Base-by-base conservation (phyloP, 2,797 vertebrate species). In the Premnoplex brunnescens region DNA sequence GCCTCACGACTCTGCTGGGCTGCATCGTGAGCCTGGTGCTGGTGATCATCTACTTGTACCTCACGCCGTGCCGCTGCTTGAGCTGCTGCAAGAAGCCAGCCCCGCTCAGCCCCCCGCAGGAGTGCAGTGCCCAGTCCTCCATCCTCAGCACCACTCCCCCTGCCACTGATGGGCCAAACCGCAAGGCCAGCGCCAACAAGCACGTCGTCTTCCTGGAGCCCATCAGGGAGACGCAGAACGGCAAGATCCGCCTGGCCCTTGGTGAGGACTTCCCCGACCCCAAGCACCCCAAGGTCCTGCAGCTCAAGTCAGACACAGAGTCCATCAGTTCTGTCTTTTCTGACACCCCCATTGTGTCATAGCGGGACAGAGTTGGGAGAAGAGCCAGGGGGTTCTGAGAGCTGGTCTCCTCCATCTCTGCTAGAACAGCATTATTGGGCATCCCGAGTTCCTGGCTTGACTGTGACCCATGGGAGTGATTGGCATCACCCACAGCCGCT, bases 171-270 rank as follows among this genome's bases (percentile, higher is more conserved):
- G 98, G 98, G 52, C 98, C 98, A 10, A 98, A 98, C 71, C 98
- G 98, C 92, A 99, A 99, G 98, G 98, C 98, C 97, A 98, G 98
- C 36, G 96, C 97, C 97, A 99, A 98, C 98, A 99, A 99, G 95
- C 99, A 99, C 7, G 99, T 99, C 75, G 99, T 99, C 75, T 99
- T 99, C 97, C 97, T 99, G 41, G 99, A 99, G 98, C 99, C 99
- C 10, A 97, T 99, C 97, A 98, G 97, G 95, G 98, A 99, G 95
- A 97, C 97, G 14, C 98, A 98, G 94, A 98, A 98, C 0, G 99
- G 99, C 77, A 98, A 98, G 63, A 98, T 98, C 55, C 98, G 97
- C 95, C 97, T 97, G 86, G 98, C 98, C 11, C 97, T 98, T 0
- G 90, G 96, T 0, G 95, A 97, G 52, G 97, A 98, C 56, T 97